Evolutionary conservation across 2,113 vertebrate species (phyloP), one percentile per base, ranked within the genome.

Genomic region (Octodon degus): DNA sequence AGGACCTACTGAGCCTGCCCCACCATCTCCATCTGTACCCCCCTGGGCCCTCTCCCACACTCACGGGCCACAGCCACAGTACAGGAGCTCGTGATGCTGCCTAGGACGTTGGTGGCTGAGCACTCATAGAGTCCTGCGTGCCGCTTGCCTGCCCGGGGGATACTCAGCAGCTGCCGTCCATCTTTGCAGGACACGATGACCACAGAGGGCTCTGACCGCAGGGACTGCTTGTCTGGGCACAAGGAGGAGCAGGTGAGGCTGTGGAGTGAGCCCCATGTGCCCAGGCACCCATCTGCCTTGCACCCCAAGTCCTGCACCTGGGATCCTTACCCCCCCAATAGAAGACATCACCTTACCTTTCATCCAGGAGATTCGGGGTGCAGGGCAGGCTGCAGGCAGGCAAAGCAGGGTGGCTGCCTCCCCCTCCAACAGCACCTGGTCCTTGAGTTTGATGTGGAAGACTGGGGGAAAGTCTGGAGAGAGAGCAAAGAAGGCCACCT

Each of bases 391-490:
- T 0, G 99, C 99, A 0, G 99, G 99, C 83, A 99, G 98, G 98
- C 99, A 99, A 98, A 99, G 99, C 86, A 99, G 99, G 34, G 99
- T 99, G 95, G 99, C 98, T 0, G 99, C 99, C 91, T 99, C 99
- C 0, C 99, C 99, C 96, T 99, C 99, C 93, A 99, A 98, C 96
- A 99, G 98, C 97, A 99, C 99, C 94, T 99, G 99, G 98, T 99
- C 99, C 98, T 99, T 99, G 97, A 99, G 98, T 93, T 99, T 99
- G 97, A 99, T 99, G 97, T 99, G 99, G 98, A 99, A 99, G 93
- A 99, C 97, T 3, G 99, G 99, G 92, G 99, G 99, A 70, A 99
- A 99, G 97, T 99, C 99, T 99, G 97, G n/a, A 43, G 93, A 34
- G 81, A 91, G 40, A 92, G 82, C 65, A 79, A 63, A 65, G 85